A percentile compares a stretch with the other conserved stretches of the same genome.
Evolutionary conservation across 1,140 invertebrate genomes (phyloP).

Genomic region (Aphaenogaster floridana): DNA sequence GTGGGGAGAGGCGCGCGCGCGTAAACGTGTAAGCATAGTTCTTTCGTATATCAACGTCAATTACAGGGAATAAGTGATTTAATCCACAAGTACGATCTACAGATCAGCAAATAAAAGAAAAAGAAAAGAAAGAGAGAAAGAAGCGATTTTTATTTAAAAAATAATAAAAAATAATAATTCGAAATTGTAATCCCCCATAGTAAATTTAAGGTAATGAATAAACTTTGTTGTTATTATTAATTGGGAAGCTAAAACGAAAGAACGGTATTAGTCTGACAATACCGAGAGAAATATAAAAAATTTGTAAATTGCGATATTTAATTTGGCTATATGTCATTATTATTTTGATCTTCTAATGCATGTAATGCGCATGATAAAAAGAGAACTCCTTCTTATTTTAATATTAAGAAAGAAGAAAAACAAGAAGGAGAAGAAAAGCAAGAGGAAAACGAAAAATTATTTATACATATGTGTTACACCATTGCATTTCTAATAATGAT

Average conservation of each 20-base stretch:
- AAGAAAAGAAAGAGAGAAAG: constrained; percentile 33
- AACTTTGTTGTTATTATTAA: neutral
- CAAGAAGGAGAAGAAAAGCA: neutral
- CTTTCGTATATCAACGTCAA: constrained; percentile 29
- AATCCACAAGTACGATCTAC: constrained; percentile 11
- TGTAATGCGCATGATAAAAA: neutral
- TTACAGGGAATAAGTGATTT: constrained; percentile 14
- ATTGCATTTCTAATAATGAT: neutral
- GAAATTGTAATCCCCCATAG: neutral
- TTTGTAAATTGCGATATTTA: neutral
- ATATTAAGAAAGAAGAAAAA: neutral
- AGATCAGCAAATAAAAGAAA: constrained; percentile 36
- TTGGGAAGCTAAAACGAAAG: neutral
- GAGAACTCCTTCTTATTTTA: neutral
- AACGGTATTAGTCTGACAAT: neutral
- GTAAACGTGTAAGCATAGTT: too few relatives aligned
- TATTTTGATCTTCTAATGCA: neutral
- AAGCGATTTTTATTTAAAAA: neutral
- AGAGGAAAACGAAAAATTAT: neutral
- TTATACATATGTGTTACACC: neutral
- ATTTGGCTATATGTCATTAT: neutral
- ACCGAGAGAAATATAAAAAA: neutral
- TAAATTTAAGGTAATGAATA: neutral
- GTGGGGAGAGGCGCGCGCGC: too few relatives aligned
- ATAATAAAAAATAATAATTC: neutral